Conservation (phyloP, 37 sponge, comb jelly and placozoan species). For the Haliclona indistincta region DNA sequence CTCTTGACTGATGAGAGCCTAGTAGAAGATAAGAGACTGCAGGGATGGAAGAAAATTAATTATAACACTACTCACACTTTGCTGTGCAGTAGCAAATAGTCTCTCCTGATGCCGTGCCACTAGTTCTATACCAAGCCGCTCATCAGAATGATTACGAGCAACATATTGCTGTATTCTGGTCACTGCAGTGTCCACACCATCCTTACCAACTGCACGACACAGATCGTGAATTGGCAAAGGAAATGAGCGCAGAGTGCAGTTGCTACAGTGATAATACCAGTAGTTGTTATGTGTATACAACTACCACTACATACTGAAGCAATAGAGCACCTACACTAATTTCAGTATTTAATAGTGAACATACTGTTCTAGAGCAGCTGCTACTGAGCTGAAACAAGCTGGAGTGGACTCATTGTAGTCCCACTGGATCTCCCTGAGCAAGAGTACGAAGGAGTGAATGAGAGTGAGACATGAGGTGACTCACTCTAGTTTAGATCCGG, state of each 20-base stretch:
- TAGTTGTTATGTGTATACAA: background rate
- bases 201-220: slow-evolving; percentile 8
- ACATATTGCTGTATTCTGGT: slow-evolving; percentile 58
- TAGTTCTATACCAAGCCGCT: slow-evolving; percentile 61
- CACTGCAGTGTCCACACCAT: slow-evolving; percentile 11
- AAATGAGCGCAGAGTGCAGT: slow-evolving; percentile 75
- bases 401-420: slow-evolving; percentile 71
- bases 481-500: slow-evolving; percentile 25
- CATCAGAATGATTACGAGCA: slow-evolving; percentile 79
- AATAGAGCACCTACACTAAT: background rate
- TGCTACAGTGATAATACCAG: slow-evolving; percentile 11
- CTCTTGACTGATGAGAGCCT: slow-evolving; percentile 59
- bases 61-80: slow-evolving; percentile 46
- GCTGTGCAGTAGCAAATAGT: slow-evolving; percentile 61
- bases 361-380: slow-evolving; percentile 71
- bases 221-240: slow-evolving; percentile 67
- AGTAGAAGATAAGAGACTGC: background rate
- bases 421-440: slow-evolving; percentile 52
- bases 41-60: background rate
- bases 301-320: background rate
- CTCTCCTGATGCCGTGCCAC: slow-evolving; percentile 39
- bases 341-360: background rate
- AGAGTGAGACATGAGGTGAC: background rate
- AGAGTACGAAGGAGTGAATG: background rate
- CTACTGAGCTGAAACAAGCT: slow-evolving; percentile 54